These are phyloP conservation scores for Augochlora pura DNA, from an alignment of 1,140 invertebrate species.

Conservation along the genomic window DNA sequence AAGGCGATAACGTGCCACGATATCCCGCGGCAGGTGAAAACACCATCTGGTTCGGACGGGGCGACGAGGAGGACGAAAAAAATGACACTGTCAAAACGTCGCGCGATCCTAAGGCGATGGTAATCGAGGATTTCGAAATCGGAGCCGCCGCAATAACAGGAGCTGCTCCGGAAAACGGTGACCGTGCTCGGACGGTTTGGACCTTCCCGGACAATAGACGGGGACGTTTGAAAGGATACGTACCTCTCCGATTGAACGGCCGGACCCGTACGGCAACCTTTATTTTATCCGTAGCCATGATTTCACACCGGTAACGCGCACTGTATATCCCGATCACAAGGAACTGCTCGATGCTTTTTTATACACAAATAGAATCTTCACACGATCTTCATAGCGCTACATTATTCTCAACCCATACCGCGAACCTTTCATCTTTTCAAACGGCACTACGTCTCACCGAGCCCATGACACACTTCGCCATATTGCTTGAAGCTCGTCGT, in stretches of 20 bases:
- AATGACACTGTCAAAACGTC: conserved; percentile 43
- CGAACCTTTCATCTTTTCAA: conserved; percentile 67
- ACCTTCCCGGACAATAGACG: no score
- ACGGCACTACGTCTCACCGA: conserved; percentile 70
- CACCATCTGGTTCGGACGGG: background rate
- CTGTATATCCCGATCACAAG: conserved; percentile 58
- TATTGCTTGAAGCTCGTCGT: conserved; percentile 69
- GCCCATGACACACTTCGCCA: conserved; percentile 78
- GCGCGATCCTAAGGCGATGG: background rate
- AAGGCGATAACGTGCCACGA: background rate
- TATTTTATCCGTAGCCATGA: conserved; percentile 94
- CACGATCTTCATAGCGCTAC: conserved; percentile 63
- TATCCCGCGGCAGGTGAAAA: background rate
- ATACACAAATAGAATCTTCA: conserved; percentile 58
- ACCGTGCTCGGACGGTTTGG: background rate
- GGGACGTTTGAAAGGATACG: conserved; percentile 72
- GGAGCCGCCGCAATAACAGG: background rate
- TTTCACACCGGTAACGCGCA: conserved; percentile 70
- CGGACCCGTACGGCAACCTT: conserved; percentile 97
- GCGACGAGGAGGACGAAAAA: background rate
- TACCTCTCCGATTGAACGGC: conserved; percentile 97
- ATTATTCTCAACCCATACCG: conserved; percentile 71
- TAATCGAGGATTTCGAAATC: conserved; percentile 23
- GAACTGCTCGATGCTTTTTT: conserved; percentile 47
- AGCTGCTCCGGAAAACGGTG: background rate